Percentiles rank a stretch among this genome's conserved stretches.
These are phyloP conservation scores for Oikopleura dioica DNA, from an alignment of 23 tunicate genomes.

Conservation along the genomic window DNA sequence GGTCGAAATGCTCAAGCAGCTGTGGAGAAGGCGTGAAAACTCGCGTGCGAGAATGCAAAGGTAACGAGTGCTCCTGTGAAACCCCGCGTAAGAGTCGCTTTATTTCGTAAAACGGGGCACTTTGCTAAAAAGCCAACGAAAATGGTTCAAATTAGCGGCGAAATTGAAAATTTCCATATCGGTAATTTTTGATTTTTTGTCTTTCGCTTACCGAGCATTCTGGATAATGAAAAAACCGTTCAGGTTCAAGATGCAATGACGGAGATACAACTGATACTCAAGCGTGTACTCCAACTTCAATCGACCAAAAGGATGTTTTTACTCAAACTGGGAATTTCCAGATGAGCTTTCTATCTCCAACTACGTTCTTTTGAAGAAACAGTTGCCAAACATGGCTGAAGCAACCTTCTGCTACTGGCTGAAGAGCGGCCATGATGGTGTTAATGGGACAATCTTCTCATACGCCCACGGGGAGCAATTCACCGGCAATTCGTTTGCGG, in stretches of 20 bases:
- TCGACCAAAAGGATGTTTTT: constrained; percentile 3
- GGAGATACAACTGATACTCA: too few relatives aligned
- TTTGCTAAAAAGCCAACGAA: too few relatives aligned
- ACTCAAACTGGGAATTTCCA: background rate
- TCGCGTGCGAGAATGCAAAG: background rate
- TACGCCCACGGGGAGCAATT: background rate
- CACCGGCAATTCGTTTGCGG: constrained; percentile 7
- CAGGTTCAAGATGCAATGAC: too few relatives aligned
- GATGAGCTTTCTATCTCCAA: background rate
- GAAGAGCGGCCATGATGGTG: background rate
- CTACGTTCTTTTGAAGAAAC: background rate
- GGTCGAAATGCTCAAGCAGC: background rate
- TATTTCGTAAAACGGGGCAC: too few relatives aligned
- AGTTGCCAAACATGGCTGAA: background rate
- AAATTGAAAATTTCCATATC: too few relatives aligned
- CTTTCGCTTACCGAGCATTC: too few relatives aligned
- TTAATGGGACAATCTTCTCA: background rate
- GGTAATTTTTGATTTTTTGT: too few relatives aligned
- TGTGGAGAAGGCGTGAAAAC: background rate
- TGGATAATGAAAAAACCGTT: too few relatives aligned
- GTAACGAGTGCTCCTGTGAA: too few relatives aligned
- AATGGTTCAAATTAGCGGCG: too few relatives aligned
- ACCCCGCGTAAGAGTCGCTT: too few relatives aligned
- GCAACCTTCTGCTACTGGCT: background rate
- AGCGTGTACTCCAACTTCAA: too few relatives aligned